Conservation (phyloP, 2,797 vertebrate genomes). For the Characodon lateralis region DNA sequence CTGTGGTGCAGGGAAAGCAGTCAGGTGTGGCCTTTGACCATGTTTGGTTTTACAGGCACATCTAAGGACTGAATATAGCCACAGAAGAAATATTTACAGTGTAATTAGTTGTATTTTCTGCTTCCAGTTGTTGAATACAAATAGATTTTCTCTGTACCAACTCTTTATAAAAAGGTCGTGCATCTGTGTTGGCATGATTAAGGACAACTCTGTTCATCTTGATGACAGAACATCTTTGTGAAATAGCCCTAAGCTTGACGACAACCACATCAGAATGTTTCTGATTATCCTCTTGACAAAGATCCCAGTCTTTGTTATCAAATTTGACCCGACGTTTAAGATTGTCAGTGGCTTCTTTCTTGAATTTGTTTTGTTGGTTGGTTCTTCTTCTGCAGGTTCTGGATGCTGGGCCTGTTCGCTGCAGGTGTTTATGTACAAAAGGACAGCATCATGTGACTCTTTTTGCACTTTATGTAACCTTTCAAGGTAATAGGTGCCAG, state of each 20-base stretch:
- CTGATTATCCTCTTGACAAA: neutral
- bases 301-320: neutral
- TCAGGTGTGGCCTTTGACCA: neutral
- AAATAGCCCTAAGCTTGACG: neutral
- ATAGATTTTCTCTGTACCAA: neutral
- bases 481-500: no score
- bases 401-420: no score
- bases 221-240: neutral
- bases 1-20: neutral
- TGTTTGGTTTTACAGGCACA: neutral
- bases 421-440: neutral
- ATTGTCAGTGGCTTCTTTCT: neutral
- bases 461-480: no score
- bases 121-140: neutral
- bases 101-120: neutral
- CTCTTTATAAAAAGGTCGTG: neutral
- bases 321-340: neutral
- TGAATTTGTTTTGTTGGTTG: neutral
- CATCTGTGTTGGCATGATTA: neutral
- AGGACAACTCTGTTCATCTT: neutral
- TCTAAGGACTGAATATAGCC: neutral
- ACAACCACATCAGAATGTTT: neutral
- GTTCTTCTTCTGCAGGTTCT: no score
- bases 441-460: no score
- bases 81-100: neutral